phyloP scores from a whole-genome alignment of 1,140 invertebrate species.

The Trichonephila clavipes region DNA sequence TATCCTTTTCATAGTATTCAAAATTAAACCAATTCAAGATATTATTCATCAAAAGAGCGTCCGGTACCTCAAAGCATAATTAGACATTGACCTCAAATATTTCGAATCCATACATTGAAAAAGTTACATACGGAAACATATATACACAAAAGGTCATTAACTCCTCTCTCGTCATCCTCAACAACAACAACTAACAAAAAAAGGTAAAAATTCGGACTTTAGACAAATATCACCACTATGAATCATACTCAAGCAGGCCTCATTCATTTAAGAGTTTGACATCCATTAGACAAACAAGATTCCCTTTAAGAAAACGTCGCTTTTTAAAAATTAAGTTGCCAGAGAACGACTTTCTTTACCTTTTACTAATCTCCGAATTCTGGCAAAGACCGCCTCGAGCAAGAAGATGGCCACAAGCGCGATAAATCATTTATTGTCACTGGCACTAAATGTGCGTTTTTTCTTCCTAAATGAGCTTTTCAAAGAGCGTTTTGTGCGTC shows the following conservation, averaged over 20 bases:
- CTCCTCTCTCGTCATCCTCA: neutral
- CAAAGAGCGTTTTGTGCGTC: slow-evolving; percentile 9
- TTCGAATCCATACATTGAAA: neutral
- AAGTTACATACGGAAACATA: neutral
- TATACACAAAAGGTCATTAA: neutral
- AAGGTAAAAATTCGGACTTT: neutral
- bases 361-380: neutral
- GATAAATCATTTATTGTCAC: slow-evolving; percentile 41
- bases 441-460: neutral
- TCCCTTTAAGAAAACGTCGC: neutral
- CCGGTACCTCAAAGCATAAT: neutral
- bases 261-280: slow-evolving; percentile 27
- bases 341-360: neutral
- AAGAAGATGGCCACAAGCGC: neutral
- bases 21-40: too few relatives aligned
- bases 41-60: too few relatives aligned
- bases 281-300: slow-evolving; percentile 20
- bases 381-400: neutral
- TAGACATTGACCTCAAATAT: slow-evolving; percentile 1
- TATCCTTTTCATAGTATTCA: too few relatives aligned
- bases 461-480: slow-evolving; percentile 21
- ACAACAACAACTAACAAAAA: neutral
- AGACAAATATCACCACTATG: slow-evolving; percentile 21
- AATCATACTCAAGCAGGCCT: neutral
- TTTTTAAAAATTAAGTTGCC: slow-evolving; percentile 23